Evolutionary conservation across 1,140 invertebrate species (phyloP), one percentile per base, ranked within the genome.

Genomic region (Drosophila ogumai): DNA sequence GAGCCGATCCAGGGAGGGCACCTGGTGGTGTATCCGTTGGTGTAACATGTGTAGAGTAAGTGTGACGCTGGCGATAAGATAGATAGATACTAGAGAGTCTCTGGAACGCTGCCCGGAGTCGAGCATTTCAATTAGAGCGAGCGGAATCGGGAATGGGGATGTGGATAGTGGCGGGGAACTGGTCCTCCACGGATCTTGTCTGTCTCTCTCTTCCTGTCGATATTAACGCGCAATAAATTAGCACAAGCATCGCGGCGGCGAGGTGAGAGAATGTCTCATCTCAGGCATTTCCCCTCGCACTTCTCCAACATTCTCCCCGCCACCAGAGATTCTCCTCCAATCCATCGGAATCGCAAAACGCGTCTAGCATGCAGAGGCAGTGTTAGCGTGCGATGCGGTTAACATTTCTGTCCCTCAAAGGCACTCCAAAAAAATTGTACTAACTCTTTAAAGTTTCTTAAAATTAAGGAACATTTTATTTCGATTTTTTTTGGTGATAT

Each of bases 181-280:
- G 59, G 49, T 65, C 50, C 71, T 41, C 46, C 49, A 12, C 0
- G n/a, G 47, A 50, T 50, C 47, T 15, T 15, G 15, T 34, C 34
- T 28, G 10, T 57, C 31, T 60, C 58, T 75, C 58, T 78, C 77
- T 81, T 77, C 72, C 88, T 91, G 88, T 81, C 88, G 75, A 91
- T 91, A 91, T 91, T 91, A 91, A 87, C 88, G 88, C 90, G 88
- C 88, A 91, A 91, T 91, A 91, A 91, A 91, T 91, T 91, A 91
- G 88, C 88, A 79, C 72, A 81, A 82, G 54, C 82, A 75, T 72
- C 65, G 58, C 86, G 54, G 28, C 74, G 52, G 63, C 63, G 77
- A 81, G 84, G 78, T 81, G 75, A 82, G 75, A 79, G 80, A 75
- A 82, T 77, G 50, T 59, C 57, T 78, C 58, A 74, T 74, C 74